Evolutionary conservation across 2,888 invertebrate genomes (phyloP), one percentile per base, ranked within the genome.

Genomic region (Agrochola lychnidis): DNA sequence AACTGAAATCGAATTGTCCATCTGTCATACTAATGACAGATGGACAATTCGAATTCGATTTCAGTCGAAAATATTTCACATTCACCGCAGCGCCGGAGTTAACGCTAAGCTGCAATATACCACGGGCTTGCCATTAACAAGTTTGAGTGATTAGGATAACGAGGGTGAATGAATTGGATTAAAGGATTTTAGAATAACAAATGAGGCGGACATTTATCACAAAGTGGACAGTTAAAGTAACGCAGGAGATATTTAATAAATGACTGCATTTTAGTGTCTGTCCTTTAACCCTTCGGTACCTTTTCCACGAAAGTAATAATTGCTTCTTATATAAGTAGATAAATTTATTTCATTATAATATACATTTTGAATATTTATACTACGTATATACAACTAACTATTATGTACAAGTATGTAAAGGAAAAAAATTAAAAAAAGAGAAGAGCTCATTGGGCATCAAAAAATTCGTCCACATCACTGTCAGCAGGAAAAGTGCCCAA

Each of bases 201-300:
- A 78, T 71, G 73, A 76, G 42, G 59, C 40, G 30, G 63, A 53
- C 67, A 76, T 88, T 81, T 73, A 70, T 86, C 72, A 80, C 67
- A 22, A 40, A 67, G 72, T 72, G 51, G 79, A 78, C 84, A 73
- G 69, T 61, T 53, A 71, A 69, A 73, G 69, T 74, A 74, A 57
- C 36, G 66, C 10, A 80, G 2, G 30, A 30, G 30, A 30, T 30
- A 30, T 86, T 69, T 77, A 77, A 86, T 77, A 85, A 77, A 86
- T 77, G 84, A 87, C 81, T 83, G 82, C 77, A 86, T 86, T 14
- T 40, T 40, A 36, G 7, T 40, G 1, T 57, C 25, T 16, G 4
- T 63, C 14, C 2, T 40, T 22, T 62, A 16, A 14, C 25, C 7
- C 2, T 57, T 25, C 5, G 2, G 0, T 36, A 36, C 45, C 14